Evolutionary conservation across 1,140 invertebrate species (phyloP).

Genomic region (Ylistrum balloti): DNA sequence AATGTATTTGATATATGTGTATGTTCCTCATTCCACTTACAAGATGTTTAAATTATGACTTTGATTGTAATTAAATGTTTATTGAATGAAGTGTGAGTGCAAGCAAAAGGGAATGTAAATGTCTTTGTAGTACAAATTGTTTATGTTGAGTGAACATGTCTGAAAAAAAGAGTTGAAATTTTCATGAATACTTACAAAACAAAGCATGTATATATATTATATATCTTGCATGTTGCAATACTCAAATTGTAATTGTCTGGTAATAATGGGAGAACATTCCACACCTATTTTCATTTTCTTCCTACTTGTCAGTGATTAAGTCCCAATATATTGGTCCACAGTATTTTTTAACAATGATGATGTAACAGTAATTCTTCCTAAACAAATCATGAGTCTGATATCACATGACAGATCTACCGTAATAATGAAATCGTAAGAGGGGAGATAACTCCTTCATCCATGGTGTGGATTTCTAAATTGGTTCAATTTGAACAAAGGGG

Average conservation of each 20-base stretch:
- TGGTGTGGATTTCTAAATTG: no score
- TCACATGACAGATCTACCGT: not conserved
- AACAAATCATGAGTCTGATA: not conserved
- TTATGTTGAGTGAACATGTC: not conserved
- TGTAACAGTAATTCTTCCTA: no score
- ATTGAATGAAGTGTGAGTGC: not conserved
- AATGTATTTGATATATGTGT: not conserved
- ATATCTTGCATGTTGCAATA: not conserved
- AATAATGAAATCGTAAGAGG: not conserved
- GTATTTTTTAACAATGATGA: not conserved
- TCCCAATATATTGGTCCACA: no score
- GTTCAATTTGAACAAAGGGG: no score
- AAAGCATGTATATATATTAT: conserved; percentile 24
- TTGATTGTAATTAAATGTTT: not conserved
- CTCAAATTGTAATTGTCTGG: not conserved
- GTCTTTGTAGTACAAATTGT: no score
- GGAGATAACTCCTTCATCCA: not conserved
- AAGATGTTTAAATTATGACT: not conserved
- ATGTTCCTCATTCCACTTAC: conserved; percentile 16
- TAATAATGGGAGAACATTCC: not conserved
- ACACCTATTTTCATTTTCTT: not conserved
- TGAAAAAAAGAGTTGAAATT: not conserved
- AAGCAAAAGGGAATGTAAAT: not conserved
- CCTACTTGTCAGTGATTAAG: no score
- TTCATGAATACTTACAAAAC: not conserved